Base-by-base conservation (phyloP, 2,888 invertebrate species). In the Hyposoter dolosus region DNA sequence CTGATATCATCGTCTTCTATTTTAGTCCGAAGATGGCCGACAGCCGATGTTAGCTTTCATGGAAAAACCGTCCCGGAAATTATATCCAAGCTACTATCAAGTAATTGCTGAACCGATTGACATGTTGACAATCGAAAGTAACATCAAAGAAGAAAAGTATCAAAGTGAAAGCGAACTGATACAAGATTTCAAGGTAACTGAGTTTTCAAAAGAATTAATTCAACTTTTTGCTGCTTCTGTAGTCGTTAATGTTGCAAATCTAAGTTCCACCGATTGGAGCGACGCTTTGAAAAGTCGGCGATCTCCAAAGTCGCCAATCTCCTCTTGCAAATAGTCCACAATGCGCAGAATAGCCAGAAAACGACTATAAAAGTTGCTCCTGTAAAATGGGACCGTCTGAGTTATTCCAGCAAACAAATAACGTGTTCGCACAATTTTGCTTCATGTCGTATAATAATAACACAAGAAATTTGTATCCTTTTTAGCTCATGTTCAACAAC, bases 31-130 rank as follows among this genome's bases (percentile, higher is more conserved):
- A 63, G 97, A 97, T 90, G 98, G 98, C 0, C 95, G 99, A 17
- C 97, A 97, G 90, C 97, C 98, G 0, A 98, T 99, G 95, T 95
- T 98, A 82, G 96, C 98, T 90, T 99, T 99, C 93, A 98, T 99
- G 98, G 98, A 98, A 93, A 98, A 99, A 92, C 99, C 99, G 0
- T 98, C 98, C 43, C 97, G 98, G 93, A 98, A 99, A 92, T 95
- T 98, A 47, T 99, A 99, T 93, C 98, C 99, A 0, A 98, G 98
- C 93, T 99, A 99, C 93, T 99, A 99, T 94, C 97, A 98, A 94
- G 97, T 99, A 1, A 99, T 99, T 87, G 96, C 97, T 45, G 97
- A 97, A 90, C 99, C 99, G 0, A 98, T 99, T 79, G 99, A 99
- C 94, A 98, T 99, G 97, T 95, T 98, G 81, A 98, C 97, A 79